Evolutionary conservation across 2,797 vertebrate species (phyloP).

Genomic region (Lepidocolaptes lacrymiger): DNA sequence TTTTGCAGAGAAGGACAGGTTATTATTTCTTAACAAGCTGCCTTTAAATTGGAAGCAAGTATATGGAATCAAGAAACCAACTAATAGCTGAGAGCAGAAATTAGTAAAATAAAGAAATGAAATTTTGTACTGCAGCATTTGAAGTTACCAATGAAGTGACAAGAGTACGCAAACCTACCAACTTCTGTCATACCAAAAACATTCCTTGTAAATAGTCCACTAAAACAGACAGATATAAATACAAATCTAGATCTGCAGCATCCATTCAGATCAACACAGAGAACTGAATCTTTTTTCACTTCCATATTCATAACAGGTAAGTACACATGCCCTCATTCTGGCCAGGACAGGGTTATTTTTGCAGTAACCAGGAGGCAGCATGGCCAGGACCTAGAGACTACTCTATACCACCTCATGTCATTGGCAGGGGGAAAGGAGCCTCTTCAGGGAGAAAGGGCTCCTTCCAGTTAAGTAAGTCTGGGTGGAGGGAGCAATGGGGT

Average conservation of each 20-base stretch:
- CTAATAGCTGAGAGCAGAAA: neutral
- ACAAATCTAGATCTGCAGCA: neutral
- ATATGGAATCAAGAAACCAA: neutral
- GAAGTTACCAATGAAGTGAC: neutral
- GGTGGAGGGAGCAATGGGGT: neutral
- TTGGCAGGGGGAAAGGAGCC: neutral
- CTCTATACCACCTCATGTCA: neutral
- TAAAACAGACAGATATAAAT: neutral
- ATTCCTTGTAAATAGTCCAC: neutral
- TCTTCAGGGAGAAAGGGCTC: neutral
- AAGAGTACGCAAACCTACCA: neutral
- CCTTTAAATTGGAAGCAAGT: neutral
- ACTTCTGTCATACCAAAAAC: neutral
- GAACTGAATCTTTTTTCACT: neutral
- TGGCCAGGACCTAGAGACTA: neutral
- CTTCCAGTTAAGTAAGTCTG: neutral
- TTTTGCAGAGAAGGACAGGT: neutral
- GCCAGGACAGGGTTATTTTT: neutral
- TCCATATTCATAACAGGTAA: neutral
- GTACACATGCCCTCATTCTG: neutral
- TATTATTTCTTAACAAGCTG: neutral
- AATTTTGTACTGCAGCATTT: neutral
- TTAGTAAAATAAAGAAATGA: neutral
- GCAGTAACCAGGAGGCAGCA: neutral
- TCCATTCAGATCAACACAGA: neutral